Conservation (phyloP, 1,140 invertebrate species). For the Cydia amplana region DNA sequence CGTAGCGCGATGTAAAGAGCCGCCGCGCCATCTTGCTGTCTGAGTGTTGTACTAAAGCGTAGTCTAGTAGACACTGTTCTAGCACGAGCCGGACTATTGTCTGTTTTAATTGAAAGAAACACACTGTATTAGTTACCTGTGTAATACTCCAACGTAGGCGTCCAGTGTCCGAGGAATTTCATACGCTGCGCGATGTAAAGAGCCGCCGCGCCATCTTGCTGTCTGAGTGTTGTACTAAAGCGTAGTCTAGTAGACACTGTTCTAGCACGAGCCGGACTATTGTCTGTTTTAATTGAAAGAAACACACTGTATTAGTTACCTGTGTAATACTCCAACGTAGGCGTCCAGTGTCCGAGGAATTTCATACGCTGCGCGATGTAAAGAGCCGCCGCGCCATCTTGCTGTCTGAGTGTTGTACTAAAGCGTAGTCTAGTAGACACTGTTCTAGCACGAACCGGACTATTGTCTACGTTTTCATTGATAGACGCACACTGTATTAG, state of each 20-base stretch:
- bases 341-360: constrained; percentile 83
- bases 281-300: constrained; percentile 95
- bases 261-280: constrained; percentile 96
- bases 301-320: not conserved
- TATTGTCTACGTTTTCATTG: constrained; percentile 95
- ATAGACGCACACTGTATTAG: constrained; percentile 67
- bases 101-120: too few relatives aligned
- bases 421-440: constrained; percentile 68
- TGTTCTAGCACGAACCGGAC: constrained; percentile 96
- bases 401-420: constrained; percentile 83
- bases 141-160: constrained; percentile 90
- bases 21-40: constrained; percentile 78
- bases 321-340: constrained; percentile 80
- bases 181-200: constrained; percentile 93
- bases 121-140: constrained; percentile 84
- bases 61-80: too few relatives aligned
- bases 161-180: constrained; percentile 86
- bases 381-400: constrained; percentile 87
- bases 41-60: too few relatives aligned
- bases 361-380: constrained; percentile 94
- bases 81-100: constrained; percentile 47
- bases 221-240: constrained; percentile 78
- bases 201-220: constrained; percentile 87
- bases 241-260: constrained; percentile 78
- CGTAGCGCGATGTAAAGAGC: constrained; percentile 91